A percentile compares a stretch with the other conserved stretches of the same genome.
phyloP scores from a whole-genome alignment of 2,113 vertebrate species.

The Myanophis thanlyinensis region DNA sequence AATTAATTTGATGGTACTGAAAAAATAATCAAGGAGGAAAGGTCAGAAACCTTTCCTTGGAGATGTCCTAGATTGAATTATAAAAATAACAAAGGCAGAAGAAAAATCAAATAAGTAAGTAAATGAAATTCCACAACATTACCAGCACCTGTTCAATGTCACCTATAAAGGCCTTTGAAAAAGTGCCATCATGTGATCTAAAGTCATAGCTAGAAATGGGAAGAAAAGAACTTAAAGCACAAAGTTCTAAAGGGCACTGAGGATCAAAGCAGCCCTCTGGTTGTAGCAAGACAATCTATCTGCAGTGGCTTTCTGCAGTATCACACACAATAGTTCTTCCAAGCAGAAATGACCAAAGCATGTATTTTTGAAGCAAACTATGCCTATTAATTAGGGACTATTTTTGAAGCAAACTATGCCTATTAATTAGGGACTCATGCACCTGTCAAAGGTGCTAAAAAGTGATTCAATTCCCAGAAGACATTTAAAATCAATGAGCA shows the following conservation, averaged over 20 bases:
- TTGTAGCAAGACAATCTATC: background rate
- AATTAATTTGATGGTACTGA: background rate
- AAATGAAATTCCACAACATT: background rate
- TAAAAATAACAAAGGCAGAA: background rate
- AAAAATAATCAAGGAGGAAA: background rate
- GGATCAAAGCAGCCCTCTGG: background rate
- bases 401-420: background rate
- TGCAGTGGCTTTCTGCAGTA: background rate
- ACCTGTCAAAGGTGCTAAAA: background rate
- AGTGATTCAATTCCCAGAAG: background rate
- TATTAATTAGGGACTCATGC: background rate
- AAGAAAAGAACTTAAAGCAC: background rate
- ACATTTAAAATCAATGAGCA: background rate
- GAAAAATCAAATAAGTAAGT: background rate
- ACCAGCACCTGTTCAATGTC: background rate
- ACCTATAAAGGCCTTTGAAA: background rate
- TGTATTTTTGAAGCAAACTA: background rate
- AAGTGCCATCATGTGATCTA: background rate
- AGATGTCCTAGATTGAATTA: background rate
- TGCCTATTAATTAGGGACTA: background rate
- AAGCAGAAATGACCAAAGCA: background rate
- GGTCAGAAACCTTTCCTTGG: background rate
- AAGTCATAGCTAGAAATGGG: background rate
- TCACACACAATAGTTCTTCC: background rate
- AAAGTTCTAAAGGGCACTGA: background rate